phyloP scores from a whole-genome alignment of 2,797 vertebrate species.

The Fistularia tabacaria region DNA sequence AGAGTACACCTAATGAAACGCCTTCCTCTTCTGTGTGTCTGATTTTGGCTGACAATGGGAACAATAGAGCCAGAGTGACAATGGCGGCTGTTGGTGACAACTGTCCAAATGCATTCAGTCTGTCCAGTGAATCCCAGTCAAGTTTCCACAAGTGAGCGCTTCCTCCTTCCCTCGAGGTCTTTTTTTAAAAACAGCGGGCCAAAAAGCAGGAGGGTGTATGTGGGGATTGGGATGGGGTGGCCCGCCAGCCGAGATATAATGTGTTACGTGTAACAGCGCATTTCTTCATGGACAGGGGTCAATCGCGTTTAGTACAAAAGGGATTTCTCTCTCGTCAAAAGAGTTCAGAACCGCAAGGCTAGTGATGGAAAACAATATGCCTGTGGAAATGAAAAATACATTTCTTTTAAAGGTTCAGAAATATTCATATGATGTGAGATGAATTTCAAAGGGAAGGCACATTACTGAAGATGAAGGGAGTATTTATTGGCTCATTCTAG shows the following conservation, averaged over 20 bases:
- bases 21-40: conserved; percentile 75
- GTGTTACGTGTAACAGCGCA: neutral
- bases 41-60: conserved; percentile 69
- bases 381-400: neutral
- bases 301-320: too few species aligned
- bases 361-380: too few species aligned
- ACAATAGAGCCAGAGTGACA: conserved; percentile 64
- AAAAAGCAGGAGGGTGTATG: neutral
- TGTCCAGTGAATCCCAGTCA: conserved; percentile 64
- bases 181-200: conserved; percentile 34
- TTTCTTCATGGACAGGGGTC: neutral
- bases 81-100: conserved; percentile 69
- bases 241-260: neutral
- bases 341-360: too few species aligned
- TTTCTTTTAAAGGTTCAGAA: neutral
- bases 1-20: conserved; percentile 76
- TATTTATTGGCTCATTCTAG: too few species aligned
- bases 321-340: too few species aligned
- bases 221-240: conserved; percentile 13
- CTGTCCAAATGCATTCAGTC: conserved; percentile 61
- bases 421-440: too few species aligned
- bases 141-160: conserved; percentile 70
- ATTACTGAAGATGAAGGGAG: too few species aligned
- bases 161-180: conserved; percentile 46
- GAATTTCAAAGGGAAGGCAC: too few species aligned